Conservation (phyloP, 2,797 vertebrate genomes). For the Epinephelus malabaricus region DNA sequence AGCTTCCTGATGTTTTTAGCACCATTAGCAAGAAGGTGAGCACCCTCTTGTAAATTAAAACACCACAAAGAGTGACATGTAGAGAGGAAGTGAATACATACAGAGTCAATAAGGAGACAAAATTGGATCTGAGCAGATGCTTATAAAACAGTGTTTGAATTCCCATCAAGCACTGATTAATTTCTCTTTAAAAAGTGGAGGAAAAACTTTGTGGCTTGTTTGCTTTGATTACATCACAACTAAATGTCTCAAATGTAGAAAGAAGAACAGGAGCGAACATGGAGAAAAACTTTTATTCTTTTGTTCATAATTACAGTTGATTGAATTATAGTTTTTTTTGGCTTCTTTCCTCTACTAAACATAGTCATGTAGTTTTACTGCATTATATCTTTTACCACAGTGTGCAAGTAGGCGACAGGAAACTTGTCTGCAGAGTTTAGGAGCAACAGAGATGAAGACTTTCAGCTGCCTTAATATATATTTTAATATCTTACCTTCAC, state of each 20-base stretch:
- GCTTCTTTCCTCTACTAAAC: background rate
- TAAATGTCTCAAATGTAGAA: background rate
- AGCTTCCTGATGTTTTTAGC: slow-evolving; percentile 21
- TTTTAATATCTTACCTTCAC: slow-evolving; percentile 3
- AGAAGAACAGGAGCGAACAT: background rate
- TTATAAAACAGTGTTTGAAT: background rate
- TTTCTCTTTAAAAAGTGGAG: background rate
- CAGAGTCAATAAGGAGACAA: background rate
- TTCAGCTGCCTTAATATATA: background rate
- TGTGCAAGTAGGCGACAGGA: background rate
- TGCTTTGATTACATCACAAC: background rate
- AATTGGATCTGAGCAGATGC: slow-evolving; percentile 14
- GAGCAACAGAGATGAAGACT: no score
- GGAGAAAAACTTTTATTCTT: background rate
- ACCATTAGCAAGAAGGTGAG: background rate
- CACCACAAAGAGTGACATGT: background rate
- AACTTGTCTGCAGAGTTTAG: no score
- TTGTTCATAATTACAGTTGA: background rate
- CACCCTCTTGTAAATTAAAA: slow-evolving; percentile 25
- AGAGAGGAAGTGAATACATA: slow-evolving; percentile 8
- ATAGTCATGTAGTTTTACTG: background rate
- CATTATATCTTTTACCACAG: background rate
- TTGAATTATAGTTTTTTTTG: background rate
- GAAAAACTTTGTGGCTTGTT: background rate
- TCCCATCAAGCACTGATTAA: background rate